Conservation (phyloP, 2,797 vertebrate species). For the Typhlichthys subterraneus region DNA sequence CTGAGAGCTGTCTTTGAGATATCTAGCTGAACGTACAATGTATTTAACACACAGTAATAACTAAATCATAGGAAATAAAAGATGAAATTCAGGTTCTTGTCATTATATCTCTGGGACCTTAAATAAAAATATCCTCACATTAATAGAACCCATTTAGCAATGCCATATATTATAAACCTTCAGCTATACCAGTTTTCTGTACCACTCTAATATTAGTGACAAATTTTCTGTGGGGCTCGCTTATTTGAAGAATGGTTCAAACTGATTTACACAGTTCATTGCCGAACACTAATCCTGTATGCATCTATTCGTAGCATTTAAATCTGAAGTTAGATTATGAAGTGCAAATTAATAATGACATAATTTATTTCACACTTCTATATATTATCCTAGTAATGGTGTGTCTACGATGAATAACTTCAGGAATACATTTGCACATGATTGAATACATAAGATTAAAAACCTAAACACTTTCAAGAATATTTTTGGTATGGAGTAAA, state of each 20-base stretch:
- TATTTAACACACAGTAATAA: too few relatives aligned
- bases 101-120: not conserved
- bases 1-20: too few relatives aligned
- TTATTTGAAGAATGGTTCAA: not conserved
- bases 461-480: not conserved
- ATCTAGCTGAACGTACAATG: too few relatives aligned
- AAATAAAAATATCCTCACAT: conserved; percentile 7
- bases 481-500: not conserved
- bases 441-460: too few relatives aligned
- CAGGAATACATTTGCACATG: too few relatives aligned
- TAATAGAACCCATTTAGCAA: not conserved
- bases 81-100: too few relatives aligned
- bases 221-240: too few relatives aligned
- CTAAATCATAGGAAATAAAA: too few relatives aligned
- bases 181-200: not conserved
- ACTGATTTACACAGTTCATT: conserved; percentile 6
- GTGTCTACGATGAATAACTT: not conserved
- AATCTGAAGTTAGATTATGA: conserved; percentile 60
- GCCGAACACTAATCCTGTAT: conserved; percentile 5
- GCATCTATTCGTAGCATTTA: conserved; percentile 9
- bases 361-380: conserved; percentile 48
- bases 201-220: too few relatives aligned
- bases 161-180: not conserved
- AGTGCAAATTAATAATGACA: conserved; percentile 4
- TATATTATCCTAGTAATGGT: conserved; percentile 29